phyloP scores from a whole-genome alignment of 2,888 invertebrate genomes.

The Rotaria macrura region DNA sequence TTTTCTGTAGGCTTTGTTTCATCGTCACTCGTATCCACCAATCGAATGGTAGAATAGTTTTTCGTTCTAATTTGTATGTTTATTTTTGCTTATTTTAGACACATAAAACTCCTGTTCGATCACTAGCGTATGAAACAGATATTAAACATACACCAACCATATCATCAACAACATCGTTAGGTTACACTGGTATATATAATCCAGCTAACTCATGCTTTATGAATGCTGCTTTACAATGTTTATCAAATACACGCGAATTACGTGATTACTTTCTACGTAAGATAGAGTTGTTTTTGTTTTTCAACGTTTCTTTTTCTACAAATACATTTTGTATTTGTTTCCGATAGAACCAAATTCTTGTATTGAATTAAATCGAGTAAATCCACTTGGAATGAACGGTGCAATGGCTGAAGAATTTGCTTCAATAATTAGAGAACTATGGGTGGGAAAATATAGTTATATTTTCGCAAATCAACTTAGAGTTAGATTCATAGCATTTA shows the following conservation, averaged over 20 bases:
- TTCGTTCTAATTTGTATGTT: background rate
- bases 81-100: background rate
- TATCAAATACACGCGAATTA: slow-evolving; percentile 52
- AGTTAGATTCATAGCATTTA: background rate
- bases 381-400: slow-evolving; percentile 52
- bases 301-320: background rate
- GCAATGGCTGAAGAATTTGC: slow-evolving; percentile 52
- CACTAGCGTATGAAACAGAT: background rate
- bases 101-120: background rate
- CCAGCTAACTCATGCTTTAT: slow-evolving; percentile 56
- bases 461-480: slow-evolving; percentile 22
- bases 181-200: slow-evolving; percentile 52
- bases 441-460: slow-evolving; percentile 47
- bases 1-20: no score
- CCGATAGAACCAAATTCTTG: slow-evolving; percentile 43
- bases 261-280: slow-evolving; percentile 52
- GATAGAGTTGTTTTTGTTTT: background rate
- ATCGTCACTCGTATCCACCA: background rate
- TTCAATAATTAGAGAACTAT: slow-evolving; percentile 50
- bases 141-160: background rate
- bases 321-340: background rate
- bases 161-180: slow-evolving; percentile 36
- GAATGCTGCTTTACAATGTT: slow-evolving; percentile 53
- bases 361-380: slow-evolving; percentile 51
- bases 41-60: background rate